Base-by-base conservation (phyloP, 2,113 vertebrate species). In the Gymnocephalus cernua region DNA sequence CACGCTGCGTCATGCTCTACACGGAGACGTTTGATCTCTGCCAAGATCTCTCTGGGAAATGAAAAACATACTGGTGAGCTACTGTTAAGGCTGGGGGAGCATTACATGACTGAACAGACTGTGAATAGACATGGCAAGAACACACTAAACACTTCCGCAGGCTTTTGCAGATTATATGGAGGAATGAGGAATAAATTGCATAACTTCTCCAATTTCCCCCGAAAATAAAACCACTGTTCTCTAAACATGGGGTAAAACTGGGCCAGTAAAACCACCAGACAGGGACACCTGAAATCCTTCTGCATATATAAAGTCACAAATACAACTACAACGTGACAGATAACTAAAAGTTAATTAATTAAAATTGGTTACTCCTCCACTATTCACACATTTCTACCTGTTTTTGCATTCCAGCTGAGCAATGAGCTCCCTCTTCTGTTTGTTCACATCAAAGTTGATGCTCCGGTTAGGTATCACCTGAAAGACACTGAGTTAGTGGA, bases 331-430 rank as follows among this genome's bases (percentile, higher is more conserved):
- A 4, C 32, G 21, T 14, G 27, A 56, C 16, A 47, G 3, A 59
- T 18, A 45, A 54, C 25, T 23, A 25, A 56, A 27, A 19, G 4
- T 7, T 2, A 29, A 50, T 44, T 2, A 50, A 35, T 77, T 18
- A 1, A 45, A 41, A 41, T n/a, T 0, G 23, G 38, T 2, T 59
- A 61, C 11, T 18, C 2, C 14, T 53, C 23, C 25, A 25, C 6
- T 86, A 99, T 32, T 6, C 32, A 32, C 6, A 32, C 32, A 32
- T 32, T 32, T 32, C 32, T 32, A 32, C 98, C 98, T 96, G 95
- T 99, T 99, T 83, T 98, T 99, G 88, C 94, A 96, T 80, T 99
- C 98, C 94, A 99, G 95, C 91, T 99, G 97, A 3, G 97, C 97
- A 8, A 99, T 99, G 67, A 99, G 97, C 87, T 98, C 97, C 70